These are phyloP conservation scores for Solenodon paradoxus DNA, from an alignment of 2,113 vertebrate genomes.

Conservation along the genomic window DNA sequence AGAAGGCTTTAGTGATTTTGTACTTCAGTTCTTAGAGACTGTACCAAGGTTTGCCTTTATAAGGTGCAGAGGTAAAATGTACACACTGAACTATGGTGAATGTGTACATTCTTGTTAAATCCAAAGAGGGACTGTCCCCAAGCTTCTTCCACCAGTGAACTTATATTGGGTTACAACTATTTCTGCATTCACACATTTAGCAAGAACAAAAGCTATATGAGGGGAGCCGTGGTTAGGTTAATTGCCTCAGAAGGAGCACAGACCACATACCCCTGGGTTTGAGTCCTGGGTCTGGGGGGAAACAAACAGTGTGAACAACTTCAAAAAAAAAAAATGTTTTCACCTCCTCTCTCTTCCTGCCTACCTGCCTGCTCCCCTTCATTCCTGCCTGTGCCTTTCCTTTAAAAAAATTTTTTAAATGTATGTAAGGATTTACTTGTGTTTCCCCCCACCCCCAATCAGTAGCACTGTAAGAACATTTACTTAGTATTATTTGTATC, in stretches of 20 bases:
- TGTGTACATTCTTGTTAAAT: neutral
- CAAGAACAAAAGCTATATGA: constrained; percentile 33
- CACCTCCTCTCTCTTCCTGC: no score
- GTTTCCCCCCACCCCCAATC: no score
- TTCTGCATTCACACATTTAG: constrained; percentile 57
- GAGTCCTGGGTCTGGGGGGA: no score
- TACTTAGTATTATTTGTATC: neutral
- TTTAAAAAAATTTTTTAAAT: no score
- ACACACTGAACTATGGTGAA: neutral
- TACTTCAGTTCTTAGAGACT: neutral
- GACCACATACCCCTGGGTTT: no score
- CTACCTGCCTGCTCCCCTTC: no score
- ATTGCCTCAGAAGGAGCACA: no score
- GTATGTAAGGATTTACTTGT: no score
- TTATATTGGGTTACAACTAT: neutral
- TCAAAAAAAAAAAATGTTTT: no score
- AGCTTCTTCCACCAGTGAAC: neutral
- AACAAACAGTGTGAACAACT: no score
- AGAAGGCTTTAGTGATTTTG: neutral
- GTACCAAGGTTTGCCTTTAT: neutral
- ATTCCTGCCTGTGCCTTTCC: no score
- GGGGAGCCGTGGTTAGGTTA: no score
- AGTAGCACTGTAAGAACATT: neutral
- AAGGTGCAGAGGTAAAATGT: neutral
- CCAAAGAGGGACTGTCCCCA: constrained; percentile 4